Conservation (phyloP, 2,797 vertebrate species). For the Anas georgica region DNA sequence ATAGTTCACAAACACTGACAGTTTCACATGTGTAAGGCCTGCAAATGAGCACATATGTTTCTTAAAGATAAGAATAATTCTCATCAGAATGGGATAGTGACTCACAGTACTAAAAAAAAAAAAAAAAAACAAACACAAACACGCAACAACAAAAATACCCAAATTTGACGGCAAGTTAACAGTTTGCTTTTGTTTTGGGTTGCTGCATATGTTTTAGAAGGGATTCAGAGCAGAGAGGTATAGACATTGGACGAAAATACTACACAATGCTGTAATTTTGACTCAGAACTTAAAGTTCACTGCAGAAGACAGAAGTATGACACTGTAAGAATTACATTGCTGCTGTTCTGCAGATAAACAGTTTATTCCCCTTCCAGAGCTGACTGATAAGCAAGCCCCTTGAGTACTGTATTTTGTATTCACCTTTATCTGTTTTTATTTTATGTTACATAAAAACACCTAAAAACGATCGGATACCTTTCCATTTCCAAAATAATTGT, state of each 20-base stretch:
- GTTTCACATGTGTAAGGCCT: not conserved
- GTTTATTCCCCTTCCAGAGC: not conserved
- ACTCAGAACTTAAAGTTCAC: not conserved
- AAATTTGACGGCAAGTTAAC: not conserved
- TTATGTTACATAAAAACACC: not conserved
- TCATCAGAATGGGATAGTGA: not conserved
- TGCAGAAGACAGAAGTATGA: not conserved
- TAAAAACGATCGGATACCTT: not conserved
- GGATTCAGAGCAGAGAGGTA: not conserved
- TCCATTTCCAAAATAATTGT: not conserved
- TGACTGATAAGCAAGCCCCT: not conserved
- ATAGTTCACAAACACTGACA: not conserved
- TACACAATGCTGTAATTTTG: not conserved
- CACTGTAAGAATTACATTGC: not conserved
- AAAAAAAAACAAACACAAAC: not conserved
- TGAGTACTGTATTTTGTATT: not conserved
- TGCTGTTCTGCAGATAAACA: not conserved
- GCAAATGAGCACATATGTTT: slow-evolving; percentile 16
- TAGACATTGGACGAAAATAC: not conserved
- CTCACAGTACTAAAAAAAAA: not conserved
- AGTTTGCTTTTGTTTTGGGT: not conserved
- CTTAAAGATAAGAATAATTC: slow-evolving; percentile 48
- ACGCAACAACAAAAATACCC: not conserved
- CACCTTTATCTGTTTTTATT: not conserved
- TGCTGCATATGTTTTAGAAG: not conserved